phyloP scores from a whole-genome alignment of 2,797 vertebrate genomes.

The Vultur gryphus region DNA sequence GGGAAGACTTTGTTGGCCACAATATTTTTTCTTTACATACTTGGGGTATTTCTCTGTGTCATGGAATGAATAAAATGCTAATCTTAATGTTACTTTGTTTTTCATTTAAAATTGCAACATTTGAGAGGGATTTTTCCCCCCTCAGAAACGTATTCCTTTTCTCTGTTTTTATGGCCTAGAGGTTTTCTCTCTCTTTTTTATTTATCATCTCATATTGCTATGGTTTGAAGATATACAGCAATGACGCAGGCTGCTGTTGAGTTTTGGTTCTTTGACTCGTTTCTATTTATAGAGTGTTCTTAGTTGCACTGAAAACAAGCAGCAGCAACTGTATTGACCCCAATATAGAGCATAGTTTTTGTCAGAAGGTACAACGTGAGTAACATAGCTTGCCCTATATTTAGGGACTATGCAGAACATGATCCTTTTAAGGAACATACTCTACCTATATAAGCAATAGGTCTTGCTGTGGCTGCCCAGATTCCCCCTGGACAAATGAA shows the following conservation, averaged over 20 bases:
- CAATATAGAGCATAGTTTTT: neutral
- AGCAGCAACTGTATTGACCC: neutral
- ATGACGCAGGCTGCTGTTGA: conserved; percentile 21
- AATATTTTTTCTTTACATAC: neutral
- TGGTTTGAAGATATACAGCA: conserved; percentile 36
- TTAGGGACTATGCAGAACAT: neutral
- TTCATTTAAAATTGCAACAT: conserved; percentile 18
- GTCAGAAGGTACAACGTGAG: neutral
- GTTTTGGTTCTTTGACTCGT: conserved; percentile 5
- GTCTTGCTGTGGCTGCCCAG: neutral
- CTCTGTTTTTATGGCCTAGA: conserved; percentile 19
- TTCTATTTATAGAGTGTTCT: conserved; percentile 51
- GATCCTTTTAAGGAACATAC: neutral
- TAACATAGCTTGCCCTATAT: neutral
- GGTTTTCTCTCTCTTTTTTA: conserved; percentile 23
- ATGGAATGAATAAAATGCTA: neutral
- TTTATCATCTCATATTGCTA: conserved; percentile 31
- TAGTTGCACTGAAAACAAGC: neutral
- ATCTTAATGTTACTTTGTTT: conserved; percentile 10
- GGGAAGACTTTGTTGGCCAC: neutral
- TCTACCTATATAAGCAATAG: neutral
- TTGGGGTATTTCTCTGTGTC: neutral
- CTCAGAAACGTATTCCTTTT: neutral
- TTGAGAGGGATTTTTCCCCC: neutral
- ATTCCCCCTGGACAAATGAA: neutral